Evolutionary conservation across 2,797 vertebrate species (phyloP), one percentile per base, ranked within the genome.

Genomic region (Aphelocoma californica): DNA sequence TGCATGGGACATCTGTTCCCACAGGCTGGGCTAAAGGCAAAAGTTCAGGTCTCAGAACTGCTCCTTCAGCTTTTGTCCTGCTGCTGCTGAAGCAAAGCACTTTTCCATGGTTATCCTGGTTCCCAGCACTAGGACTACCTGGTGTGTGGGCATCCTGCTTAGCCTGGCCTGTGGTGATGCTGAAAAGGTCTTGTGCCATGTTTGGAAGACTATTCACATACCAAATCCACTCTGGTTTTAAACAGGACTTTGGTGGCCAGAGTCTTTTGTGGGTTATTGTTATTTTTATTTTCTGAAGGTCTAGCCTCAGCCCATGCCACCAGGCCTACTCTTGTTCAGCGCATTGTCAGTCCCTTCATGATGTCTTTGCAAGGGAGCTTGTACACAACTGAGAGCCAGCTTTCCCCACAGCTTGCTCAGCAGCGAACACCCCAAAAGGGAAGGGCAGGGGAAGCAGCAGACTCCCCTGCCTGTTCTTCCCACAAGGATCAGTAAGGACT

Each of bases 331-430:
- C 56, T 73, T 42, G 42, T 74, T 50, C 61, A 34, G 18, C 23
- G 36, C 56, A n/a, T 14, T 54, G 2, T 25, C 62, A 81, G 31
- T 17, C 5, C 25, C n/a, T 12, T 61, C 18, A 4, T 0, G 2
- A 47, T 29, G 58, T 13, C 53, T 54, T 71, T 67, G 34, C 57
- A 74, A 36, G 25, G 28, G 18, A 54, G 8, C 23, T 4, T 28
- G 70, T 11, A 51, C 21, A 24, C 7, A 70, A 45, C 0, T 0
- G 16, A 32, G 38, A 87, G 26, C 5, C 51, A 66, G 40, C 24
- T 71, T 82, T 82, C 45, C 36, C 48, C 31, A 20, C 0, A 0
- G 9, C 44, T 75, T 91, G 11, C 36, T 44, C 4, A 31, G 29
- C 45, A 81, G 31, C 21, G 79, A 81, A 81, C 57, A 38, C 6